phyloP scores from a whole-genome alignment of 2,113 vertebrate species.

The Psittacula cyanocephala region DNA sequence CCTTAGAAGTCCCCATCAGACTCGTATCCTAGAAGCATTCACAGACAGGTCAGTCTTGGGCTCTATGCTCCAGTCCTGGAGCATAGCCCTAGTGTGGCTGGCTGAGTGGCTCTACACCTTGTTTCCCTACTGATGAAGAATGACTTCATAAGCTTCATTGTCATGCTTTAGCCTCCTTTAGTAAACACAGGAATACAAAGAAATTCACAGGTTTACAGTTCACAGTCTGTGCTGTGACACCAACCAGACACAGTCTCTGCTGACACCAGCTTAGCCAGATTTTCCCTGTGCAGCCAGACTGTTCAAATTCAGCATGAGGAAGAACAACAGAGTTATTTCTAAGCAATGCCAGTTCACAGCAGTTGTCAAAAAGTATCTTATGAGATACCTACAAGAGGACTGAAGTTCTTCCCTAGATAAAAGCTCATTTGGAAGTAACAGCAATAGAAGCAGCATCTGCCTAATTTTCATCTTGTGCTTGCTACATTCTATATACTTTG shows the following conservation, averaged over 20 bases:
- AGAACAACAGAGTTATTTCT: neutral
- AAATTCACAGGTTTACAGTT: neutral
- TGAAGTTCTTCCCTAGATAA: neutral
- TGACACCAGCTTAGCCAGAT: neutral
- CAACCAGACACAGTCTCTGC: too few species aligned
- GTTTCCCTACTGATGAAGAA: neutral
- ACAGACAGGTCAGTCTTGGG: neutral
- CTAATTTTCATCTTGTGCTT: neutral
- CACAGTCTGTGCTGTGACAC: neutral
- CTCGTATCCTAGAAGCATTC: neutral
- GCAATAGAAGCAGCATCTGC: neutral
- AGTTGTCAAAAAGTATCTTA: neutral
- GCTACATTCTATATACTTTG: neutral
- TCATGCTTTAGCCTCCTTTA: neutral
- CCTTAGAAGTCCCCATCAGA: neutral
- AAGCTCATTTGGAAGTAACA: neutral
- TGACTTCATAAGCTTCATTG: neutral
- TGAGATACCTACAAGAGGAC: neutral
- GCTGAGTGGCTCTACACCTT: neutral
- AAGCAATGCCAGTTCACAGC: neutral
- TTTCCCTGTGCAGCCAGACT: neutral
- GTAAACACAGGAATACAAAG: neutral
- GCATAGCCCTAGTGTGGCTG: neutral
- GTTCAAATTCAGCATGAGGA: neutral
- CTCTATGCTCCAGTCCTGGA: neutral